phyloP scores from a whole-genome alignment of 2,797 vertebrate genomes.

The Leptoclinus maculatus region DNA sequence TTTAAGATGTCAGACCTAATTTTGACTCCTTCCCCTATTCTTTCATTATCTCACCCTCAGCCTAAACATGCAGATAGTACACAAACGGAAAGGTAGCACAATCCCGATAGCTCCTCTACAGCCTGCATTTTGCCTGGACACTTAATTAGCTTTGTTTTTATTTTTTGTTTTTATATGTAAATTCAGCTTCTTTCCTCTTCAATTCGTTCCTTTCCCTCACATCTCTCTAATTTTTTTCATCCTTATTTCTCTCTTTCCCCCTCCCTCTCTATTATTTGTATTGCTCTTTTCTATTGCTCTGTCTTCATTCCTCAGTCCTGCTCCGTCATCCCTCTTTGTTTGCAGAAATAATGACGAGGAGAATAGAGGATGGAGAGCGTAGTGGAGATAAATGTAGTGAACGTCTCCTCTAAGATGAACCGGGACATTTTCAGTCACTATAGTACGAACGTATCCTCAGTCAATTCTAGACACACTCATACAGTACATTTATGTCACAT shows the following conservation, averaged over 20 bases:
- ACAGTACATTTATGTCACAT: not conserved
- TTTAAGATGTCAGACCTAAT: constrained; percentile 33
- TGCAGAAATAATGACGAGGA: constrained; percentile 1
- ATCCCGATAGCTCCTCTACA: constrained; percentile 36
- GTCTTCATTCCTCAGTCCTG: not conserved
- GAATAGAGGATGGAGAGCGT: not conserved
- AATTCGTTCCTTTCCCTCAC: constrained; percentile 24
- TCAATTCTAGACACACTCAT: not conserved
- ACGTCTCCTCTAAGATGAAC: not conserved
- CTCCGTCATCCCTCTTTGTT: not conserved
- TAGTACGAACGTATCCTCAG: not conserved
- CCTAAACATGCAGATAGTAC: constrained; percentile 38
- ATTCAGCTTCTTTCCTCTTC: constrained; percentile 25
- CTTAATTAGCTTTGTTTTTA: constrained; percentile 36
- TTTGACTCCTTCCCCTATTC: constrained; percentile 27
- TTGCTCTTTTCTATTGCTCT: not conserved
- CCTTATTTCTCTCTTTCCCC: not conserved
- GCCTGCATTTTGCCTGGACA: constrained; percentile 34
- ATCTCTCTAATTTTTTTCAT: constrained; percentile 3
- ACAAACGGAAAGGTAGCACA: constrained; percentile 43
- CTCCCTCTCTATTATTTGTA: not conserved
- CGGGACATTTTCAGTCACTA: constrained; percentile 8
- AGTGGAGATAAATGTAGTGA: constrained; percentile 25
- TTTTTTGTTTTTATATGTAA: constrained; percentile 1
- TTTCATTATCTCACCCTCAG: constrained; percentile 48